Percentiles rank a stretch among this genome's conserved stretches.
phyloP scores from a whole-genome alignment of 2,113 vertebrate genomes.

The Tamias sibiricus region DNA sequence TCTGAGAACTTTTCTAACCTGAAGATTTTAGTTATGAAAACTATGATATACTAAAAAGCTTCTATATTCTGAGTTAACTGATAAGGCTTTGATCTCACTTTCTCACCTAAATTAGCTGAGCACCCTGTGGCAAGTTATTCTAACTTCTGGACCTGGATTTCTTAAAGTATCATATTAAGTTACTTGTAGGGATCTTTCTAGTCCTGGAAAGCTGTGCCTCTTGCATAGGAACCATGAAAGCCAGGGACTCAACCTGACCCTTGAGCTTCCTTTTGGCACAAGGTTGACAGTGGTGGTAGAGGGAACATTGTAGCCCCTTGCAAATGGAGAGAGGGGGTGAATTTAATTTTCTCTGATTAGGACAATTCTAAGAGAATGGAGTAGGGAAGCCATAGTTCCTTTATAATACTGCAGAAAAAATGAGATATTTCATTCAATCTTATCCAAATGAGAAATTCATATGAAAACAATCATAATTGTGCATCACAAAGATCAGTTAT shows the following conservation, averaged over 20 bases:
- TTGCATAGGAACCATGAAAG: neutral
- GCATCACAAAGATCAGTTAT: neutral
- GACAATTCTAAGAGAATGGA: conserved; percentile 21
- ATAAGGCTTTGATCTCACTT: neutral
- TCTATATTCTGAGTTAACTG: neutral
- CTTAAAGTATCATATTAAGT: neutral
- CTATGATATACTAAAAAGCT: neutral
- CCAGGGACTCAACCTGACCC: neutral
- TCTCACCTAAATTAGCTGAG: conserved; percentile 3
- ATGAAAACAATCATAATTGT: conserved; percentile 45
- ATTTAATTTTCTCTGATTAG: conserved; percentile 10
- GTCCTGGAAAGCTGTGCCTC: neutral
- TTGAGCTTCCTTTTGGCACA: neutral
- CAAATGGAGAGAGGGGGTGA: neutral
- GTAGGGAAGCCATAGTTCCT: neutral
- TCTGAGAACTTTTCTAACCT: neutral
- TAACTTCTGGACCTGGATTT: conserved; percentile 6
- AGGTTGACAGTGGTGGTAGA: neutral
- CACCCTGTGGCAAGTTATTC: conserved; percentile 29
- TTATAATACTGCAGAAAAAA: conserved; percentile 40
- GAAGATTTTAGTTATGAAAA: neutral
- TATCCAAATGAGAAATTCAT: conserved; percentile 41
- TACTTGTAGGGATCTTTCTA: neutral
- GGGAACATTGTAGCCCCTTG: too few relatives aligned
- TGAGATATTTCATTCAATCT: conserved; percentile 25